Evolutionary conservation across 2,797 vertebrate genomes (phyloP).

Genomic region (Sebastes goodei): DNA sequence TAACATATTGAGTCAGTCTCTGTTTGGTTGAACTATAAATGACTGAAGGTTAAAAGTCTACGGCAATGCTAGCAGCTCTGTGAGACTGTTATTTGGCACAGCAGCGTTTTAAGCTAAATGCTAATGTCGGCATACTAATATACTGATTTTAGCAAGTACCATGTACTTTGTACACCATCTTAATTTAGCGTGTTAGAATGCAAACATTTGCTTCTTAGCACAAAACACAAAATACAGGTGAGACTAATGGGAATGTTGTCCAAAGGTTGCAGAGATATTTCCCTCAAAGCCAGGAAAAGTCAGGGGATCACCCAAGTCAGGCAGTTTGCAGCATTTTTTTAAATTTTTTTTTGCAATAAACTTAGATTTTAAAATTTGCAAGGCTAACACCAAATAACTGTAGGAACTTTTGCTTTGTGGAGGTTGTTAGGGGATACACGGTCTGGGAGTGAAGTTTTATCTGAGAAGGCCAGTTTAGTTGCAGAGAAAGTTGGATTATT

Average conservation of each 20-base stretch:
- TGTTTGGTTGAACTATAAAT: background rate
- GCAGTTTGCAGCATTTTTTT: background rate
- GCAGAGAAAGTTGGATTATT: background rate
- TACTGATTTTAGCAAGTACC: background rate
- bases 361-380: background rate
- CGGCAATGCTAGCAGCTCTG: background rate
- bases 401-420: background rate
- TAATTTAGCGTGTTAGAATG: background rate
- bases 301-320: background rate
- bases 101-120: background rate
- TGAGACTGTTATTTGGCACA: background rate
- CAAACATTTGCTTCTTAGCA: background rate
- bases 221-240: background rate
- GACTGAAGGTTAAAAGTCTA: background rate
- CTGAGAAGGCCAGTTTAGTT: background rate
- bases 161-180: background rate
- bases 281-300: background rate
- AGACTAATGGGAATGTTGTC: background rate
- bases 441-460: background rate
- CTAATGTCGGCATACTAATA: background rate
- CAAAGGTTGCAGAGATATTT: background rate
- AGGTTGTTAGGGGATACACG: background rate
- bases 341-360: background rate
- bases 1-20: background rate
- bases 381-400: background rate